Evolutionary conservation across 2,888 invertebrate species (phyloP).

Genomic region (Malacosoma neustria): DNA sequence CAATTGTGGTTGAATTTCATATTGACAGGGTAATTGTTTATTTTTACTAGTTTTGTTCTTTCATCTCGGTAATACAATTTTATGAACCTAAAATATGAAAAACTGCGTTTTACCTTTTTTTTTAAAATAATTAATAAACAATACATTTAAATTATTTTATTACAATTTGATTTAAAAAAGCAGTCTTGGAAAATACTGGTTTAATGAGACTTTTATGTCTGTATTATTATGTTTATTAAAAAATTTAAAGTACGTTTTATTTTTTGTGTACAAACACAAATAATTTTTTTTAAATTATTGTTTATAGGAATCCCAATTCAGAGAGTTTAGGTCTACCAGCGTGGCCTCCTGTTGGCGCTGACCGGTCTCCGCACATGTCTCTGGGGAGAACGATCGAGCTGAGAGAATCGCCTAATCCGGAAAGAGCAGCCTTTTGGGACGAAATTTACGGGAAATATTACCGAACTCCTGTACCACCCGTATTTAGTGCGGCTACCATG

Average conservation of each 20-base stretch:
- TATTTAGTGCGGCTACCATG: not conserved
- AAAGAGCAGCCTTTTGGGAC: slow-evolving; percentile 24
- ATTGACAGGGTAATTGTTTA: slow-evolving; percentile 27
- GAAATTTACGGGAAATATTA: slow-evolving; percentile 22
- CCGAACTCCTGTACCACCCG: slow-evolving; percentile 11
- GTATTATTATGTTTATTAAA: too few relatives aligned
- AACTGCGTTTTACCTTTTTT: too few relatives aligned
- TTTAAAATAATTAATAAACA: too few relatives aligned
- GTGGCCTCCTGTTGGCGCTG: slow-evolving; percentile 20
- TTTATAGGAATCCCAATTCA: too few relatives aligned
- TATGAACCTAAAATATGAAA: too few relatives aligned
- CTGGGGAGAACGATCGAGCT: slow-evolving; percentile 18
- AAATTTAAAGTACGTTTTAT: not conserved
- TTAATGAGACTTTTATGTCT: too few relatives aligned
- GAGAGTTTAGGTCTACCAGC: slow-evolving; percentile 18
- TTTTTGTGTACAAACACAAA: not conserved
- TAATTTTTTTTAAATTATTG: slow-evolving; percentile 18
- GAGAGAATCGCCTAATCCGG: slow-evolving; percentile 12
- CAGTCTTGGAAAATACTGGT: too few relatives aligned
- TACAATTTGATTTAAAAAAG: too few relatives aligned
- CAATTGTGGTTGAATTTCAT: slow-evolving; percentile 34
- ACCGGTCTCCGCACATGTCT: slow-evolving; percentile 22
- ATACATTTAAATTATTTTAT: too few relatives aligned
- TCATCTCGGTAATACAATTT: not conserved
- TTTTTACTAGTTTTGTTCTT: not conserved